Base-by-base conservation (phyloP, 2,797 vertebrate species). In the Orestias chungarensis region DNA sequence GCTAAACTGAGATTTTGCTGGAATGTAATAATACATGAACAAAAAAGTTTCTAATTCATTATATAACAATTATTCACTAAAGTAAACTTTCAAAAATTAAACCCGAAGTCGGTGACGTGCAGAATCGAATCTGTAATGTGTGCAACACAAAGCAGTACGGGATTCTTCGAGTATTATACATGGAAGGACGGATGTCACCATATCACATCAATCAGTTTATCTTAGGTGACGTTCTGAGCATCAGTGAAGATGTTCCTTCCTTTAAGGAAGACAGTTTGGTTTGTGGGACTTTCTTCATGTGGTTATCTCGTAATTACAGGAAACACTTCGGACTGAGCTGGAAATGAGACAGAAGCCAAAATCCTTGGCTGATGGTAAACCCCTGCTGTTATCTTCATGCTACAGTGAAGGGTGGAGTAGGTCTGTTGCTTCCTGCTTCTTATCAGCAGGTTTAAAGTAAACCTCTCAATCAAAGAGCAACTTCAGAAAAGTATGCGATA, bases 281-380 rank as follows among this genome's bases (percentile, higher is more conserved):
- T 20, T 59, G 31, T 35, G 55, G 20, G 31, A 59, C 31, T 59
- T 59, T 59, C 31, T 35, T 33, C 43, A 44, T 70, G 66, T 54
- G 57, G 44, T 68, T 64, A 78, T 75, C 52, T 66, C 3, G 38
- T 87, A 91, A 92, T 92, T 84, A 80, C 87, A 91, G 90, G 90
- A 90, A 89, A 54, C 75, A n/a, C 74, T 84, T 86, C 20, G 35
- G 74, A 86, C 64, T 38, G 50, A 75, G 66, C 47, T 78, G 78
- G 3, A 87, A 85, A 91, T 89, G 76, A 84, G 81, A 68, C 43
- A 62, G 61, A 25, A 59, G 43, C 64, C 33, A 2, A 9, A 69
- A 49, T 40, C 7, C 61, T 86, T 86, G 84, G 71, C 83, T 81
- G 68, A 43, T 29, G n/a, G 61, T 54, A 47, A n/a, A 74, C 54